Base-by-base conservation (phyloP, 2,888 invertebrate species). In the Macrophya annulata region DNA sequence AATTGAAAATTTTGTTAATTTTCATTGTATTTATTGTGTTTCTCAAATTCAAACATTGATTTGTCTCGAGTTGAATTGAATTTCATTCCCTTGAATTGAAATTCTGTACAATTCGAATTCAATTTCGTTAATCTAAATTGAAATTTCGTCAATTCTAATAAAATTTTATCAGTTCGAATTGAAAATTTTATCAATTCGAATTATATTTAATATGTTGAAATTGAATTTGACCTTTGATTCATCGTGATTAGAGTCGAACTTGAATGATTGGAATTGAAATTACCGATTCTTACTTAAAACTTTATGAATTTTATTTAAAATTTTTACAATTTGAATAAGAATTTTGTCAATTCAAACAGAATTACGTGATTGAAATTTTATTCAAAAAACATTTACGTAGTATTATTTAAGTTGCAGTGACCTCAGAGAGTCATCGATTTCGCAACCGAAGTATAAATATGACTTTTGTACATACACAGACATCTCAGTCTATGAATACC, bases 401-500 rank as follows among this genome's bases (percentile, higher is more conserved):
- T 12, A 12, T 62, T 25, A 62, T 9, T 62, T 12, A 12, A 9
- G n/a, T 37, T 40, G 9, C n/a, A 72, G 43, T 40, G 40, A 43
- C 40, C 55, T 72, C 15, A 10, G 37, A 40, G 6, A 72, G 8
- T 55, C 55, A 43, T 72, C 43, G 40, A 72, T 72, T 72, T 72
- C 71, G 71, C 71, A 72, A 72, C 43, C 62, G 4, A 3, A 62
- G 25, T 12, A 72, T n/a, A 72, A 6, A n/a, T 72, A 21, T 40
- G 71, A n/a, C 40, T 40, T 72, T 40, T 3, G 43, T 17, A 17
- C 37, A 1, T 25, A 62, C 62, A 62, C 62, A 21, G 31, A 31
- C 45, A 6, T 74, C 31, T 45, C 25, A 45, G 43, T 68, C 37
- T 6, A 31, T n/a, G 74, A 21, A 74, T 74, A 74, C 74, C 74